These are phyloP conservation scores for Adelosebastes latens DNA, from an alignment of 2,797 vertebrate genomes.

Conservation along the genomic window DNA sequence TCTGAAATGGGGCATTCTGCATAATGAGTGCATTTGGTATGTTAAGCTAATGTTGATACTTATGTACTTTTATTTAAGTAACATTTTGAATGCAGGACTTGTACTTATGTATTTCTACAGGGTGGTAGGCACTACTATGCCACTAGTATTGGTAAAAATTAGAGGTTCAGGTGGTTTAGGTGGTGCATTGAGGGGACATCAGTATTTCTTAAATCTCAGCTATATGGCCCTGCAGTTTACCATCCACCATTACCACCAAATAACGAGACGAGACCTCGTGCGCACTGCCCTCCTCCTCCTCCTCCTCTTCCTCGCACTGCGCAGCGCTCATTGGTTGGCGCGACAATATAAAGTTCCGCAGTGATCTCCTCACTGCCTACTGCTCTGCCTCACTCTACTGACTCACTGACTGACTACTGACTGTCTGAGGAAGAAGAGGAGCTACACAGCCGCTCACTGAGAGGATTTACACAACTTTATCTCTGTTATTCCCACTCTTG, in stretches of 20 bases:
- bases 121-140: not conserved
- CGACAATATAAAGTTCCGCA: constrained; percentile 80
- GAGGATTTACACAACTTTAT: constrained; percentile 17
- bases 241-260: not conserved
- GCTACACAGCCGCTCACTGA: not conserved
- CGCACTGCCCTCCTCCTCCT: constrained; percentile 7
- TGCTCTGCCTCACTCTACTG: constrained; percentile 22
- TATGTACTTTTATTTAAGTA: not conserved
- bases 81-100: not conserved
- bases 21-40: not conserved
- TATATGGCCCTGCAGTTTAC: not conserved
- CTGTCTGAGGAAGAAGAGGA: not conserved
- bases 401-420: not conserved
- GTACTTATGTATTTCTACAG: not conserved
- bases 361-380: constrained; percentile 44
- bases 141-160: no score
- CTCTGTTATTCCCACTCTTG: fast-evolving
- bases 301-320: constrained; percentile 5
- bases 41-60: not conserved
- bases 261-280: not conserved
- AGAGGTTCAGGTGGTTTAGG: not conserved
- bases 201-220: not conserved
- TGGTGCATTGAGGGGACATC: not conserved
- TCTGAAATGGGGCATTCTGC: not conserved
- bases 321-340: constrained; percentile 79